These are phyloP conservation scores for Phthorimaea operculella DNA, from an alignment of 1,140 invertebrate species.

Conservation along the genomic window DNA sequence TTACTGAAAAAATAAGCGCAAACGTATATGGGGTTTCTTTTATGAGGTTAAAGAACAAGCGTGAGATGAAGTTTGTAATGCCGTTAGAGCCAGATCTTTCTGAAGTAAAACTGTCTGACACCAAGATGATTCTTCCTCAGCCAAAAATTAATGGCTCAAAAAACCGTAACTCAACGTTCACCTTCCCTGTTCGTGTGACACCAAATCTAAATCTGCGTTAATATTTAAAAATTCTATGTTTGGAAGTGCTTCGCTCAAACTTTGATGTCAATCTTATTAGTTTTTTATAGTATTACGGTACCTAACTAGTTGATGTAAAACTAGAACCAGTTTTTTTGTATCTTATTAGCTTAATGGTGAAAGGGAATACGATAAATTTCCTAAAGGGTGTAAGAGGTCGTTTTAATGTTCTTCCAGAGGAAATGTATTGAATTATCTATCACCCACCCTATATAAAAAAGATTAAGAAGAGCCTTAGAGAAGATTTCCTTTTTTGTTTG, in stretches of 20 bases:
- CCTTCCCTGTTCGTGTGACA: constrained; percentile 4
- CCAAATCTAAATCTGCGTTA: constrained; percentile 7
- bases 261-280: no score
- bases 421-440: no score
- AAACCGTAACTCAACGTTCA: constrained; percentile 5
- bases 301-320: no score
- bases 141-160: constrained; percentile 2
- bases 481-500: not conserved
- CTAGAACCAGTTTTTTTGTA: no score
- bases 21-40: constrained; percentile 1
- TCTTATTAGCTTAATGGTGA: no score
- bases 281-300: no score
- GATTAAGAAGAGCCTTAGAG: no score
- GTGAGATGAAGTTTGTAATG: constrained; percentile 3
- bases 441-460: no score
- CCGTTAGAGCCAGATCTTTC: constrained; percentile 7
- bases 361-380: no score
- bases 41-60: constrained; percentile 5
- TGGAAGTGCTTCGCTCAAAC: no score
- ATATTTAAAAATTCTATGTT: not conserved
- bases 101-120: constrained; percentile 3
- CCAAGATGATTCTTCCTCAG: constrained; percentile 2
- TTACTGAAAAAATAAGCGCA: not conserved
- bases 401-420: no score
- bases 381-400: no score